Base-by-base conservation (phyloP, 2,888 invertebrate species). In the Synanthedon formicaeformis region DNA sequence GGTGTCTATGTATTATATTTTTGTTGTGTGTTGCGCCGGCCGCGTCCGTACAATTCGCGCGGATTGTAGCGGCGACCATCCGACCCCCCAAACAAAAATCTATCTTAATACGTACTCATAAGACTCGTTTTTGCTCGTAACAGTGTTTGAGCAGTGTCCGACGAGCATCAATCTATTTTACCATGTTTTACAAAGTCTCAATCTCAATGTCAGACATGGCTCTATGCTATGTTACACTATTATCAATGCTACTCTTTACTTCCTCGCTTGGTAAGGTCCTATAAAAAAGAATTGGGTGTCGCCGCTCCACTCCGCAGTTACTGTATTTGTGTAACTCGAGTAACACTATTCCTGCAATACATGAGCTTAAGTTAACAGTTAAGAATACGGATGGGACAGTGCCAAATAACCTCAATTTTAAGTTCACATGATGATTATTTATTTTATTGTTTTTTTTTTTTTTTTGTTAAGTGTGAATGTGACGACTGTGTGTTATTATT, bases 341-440 rank as follows among this genome's bases (percentile, higher is more conserved):
- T 45, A 45, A 45, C 45, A 50, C 51, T 51, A 16, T 57, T 53
- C 67, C 67, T 75, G 78, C 76, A 78, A 75, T 74, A 75, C 59
- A 66, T 60, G 69, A 64, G 71, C 66, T 73, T 34, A 66, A 69
- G 63, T 67, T 71, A 64, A 64, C 66, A 66, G 66, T 67, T 45
- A 34, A 49, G 49, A 49, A 23, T 45, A 45, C 73, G 72, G 78
- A 79, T 78, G 81, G 84, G 85, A 78, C 81, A 81, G 88, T 88
- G 88, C 88, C 88, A 88, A 88, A 88, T 85, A 87, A 75, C 83
- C 75, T 86, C 81, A 81, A 74, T 71, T 69, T 72, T 84, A 78
- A 77, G 81, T 81, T 80, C 78, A 79, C 77, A 75, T 78, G 68
- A 75, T 78, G 68, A 76, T 74, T 74, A 73, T 73, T 61, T 57